A percentile compares a stretch with the other conserved stretches of the same genome.
Evolutionary conservation across 2,888 invertebrate genomes (phyloP).

Genomic region (Dasypolia templi): DNA sequence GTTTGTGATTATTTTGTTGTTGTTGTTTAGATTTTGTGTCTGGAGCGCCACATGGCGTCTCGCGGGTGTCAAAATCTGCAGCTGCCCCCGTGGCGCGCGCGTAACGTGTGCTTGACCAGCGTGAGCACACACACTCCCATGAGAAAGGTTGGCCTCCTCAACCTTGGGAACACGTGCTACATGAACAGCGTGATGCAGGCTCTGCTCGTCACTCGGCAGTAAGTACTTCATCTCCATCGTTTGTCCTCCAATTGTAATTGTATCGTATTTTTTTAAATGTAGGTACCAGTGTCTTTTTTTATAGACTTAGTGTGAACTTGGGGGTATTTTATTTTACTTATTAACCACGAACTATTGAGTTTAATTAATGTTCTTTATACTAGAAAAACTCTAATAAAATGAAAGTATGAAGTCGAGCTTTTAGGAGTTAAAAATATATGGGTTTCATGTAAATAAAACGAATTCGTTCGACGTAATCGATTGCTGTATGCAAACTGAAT

Average conservation of each 20-base stretch:
- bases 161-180: conserved; percentile 97
- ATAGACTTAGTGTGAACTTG: too few species aligned
- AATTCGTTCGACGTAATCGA: background rate
- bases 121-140: conserved; percentile 74
- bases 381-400: background rate
- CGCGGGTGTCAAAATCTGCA: conserved; percentile 79
- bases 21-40: conserved; percentile 76
- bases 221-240: conserved; percentile 72
- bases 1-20: conserved; percentile 15
- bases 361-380: background rate
- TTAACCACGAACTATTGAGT: background rate
- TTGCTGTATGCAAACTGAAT: background rate
- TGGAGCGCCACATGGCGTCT: conserved; percentile 86
- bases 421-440: background rate
- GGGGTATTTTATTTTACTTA: background rate
- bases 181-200: conserved; percentile 97
- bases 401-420: background rate
- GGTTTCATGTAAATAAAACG: too few species aligned
- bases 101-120: conserved; percentile 69
- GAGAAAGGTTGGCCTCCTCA: conserved; percentile 93
- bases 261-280: background rate
- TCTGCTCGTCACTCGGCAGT: conserved; percentile 94
- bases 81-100: conserved; percentile 77
- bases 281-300: background rate
- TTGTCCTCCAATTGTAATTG: background rate